Conservation (phyloP, 2,888 invertebrate species). For the Drosophila prolongata region DNA sequence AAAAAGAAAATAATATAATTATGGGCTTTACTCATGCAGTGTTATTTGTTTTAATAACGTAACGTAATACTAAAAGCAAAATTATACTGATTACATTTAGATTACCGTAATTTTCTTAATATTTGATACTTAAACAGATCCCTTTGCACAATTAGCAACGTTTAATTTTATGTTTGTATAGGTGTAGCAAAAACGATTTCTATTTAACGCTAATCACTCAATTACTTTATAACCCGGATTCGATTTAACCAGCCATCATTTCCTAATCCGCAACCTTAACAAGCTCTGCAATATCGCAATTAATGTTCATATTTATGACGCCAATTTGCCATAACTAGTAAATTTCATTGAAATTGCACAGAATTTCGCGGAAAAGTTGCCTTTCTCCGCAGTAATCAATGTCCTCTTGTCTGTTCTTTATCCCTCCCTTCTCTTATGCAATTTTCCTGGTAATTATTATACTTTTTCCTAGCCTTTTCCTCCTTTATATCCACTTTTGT, state of each 20-base stretch:
- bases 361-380: neutral
- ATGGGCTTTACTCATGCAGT: too few species aligned
- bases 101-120: too few species aligned
- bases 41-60: too few species aligned
- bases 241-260: slow-evolving; percentile 6
- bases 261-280: slow-evolving; percentile 28
- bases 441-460: slow-evolving; percentile 19
- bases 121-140: too few species aligned
- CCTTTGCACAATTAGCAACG: slow-evolving; percentile 9
- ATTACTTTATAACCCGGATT: slow-evolving; percentile 13
- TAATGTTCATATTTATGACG: slow-evolving; percentile 29
- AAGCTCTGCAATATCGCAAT: slow-evolving; percentile 13
- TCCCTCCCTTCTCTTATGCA: neutral
- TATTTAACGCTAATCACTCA: slow-evolving; percentile 4
- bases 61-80: too few species aligned
- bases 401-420: slow-evolving; percentile 19
- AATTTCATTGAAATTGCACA: slow-evolving; percentile 10
- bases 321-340: slow-evolving; percentile 22
- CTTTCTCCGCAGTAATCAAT: slow-evolving; percentile 37
- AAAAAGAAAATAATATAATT: too few species aligned
- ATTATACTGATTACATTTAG: too few species aligned
- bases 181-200: neutral
- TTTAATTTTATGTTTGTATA: neutral
- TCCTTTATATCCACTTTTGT: slow-evolving; percentile 31
- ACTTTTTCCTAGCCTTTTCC: slow-evolving; percentile 7